These are phyloP conservation scores for Temnothorax longispinosus DNA, from an alignment of 1,140 invertebrate genomes.

Conservation along the genomic window DNA sequence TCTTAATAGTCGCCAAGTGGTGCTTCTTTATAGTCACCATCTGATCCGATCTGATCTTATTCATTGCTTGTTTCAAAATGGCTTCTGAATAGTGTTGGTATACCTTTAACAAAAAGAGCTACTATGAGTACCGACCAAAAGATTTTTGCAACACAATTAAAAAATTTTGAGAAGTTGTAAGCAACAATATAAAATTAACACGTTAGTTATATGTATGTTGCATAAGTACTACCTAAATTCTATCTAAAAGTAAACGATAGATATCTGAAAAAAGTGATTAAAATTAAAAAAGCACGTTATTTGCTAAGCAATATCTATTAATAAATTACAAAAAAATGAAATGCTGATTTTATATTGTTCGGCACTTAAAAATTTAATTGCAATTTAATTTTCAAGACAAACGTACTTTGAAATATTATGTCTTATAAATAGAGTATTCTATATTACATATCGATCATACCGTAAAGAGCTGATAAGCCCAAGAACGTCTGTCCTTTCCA, in stretches of 20 bases:
- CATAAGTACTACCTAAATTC: background rate
- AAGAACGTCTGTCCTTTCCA: slow-evolving; percentile 87
- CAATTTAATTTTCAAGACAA: background rate
- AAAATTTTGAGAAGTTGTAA: background rate
- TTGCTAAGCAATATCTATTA: background rate
- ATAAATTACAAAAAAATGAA: background rate
- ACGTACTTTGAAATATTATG: background rate
- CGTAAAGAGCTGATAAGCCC: slow-evolving; percentile 89
- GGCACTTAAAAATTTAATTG: slow-evolving; percentile 1
- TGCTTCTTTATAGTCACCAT: slow-evolving; percentile 87
- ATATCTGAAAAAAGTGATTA: background rate
- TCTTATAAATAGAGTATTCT: background rate
- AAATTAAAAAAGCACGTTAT: background rate
- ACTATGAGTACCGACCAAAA: background rate
- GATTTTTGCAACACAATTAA: background rate
- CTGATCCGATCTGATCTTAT: slow-evolving; percentile 86
- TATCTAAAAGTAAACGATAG: background rate
- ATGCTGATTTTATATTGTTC: background rate
- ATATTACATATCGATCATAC: background rate
- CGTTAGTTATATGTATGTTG: background rate
- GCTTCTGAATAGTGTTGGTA: slow-evolving; percentile 90
- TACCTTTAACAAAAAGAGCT: slow-evolving; percentile 76
- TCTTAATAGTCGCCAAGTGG: slow-evolving; percentile 79
- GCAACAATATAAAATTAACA: slow-evolving; percentile 7
- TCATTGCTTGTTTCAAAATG: slow-evolving; percentile 87